phyloP scores from a whole-genome alignment of 2,113 vertebrate species.

The Pogonocichla stellata region DNA sequence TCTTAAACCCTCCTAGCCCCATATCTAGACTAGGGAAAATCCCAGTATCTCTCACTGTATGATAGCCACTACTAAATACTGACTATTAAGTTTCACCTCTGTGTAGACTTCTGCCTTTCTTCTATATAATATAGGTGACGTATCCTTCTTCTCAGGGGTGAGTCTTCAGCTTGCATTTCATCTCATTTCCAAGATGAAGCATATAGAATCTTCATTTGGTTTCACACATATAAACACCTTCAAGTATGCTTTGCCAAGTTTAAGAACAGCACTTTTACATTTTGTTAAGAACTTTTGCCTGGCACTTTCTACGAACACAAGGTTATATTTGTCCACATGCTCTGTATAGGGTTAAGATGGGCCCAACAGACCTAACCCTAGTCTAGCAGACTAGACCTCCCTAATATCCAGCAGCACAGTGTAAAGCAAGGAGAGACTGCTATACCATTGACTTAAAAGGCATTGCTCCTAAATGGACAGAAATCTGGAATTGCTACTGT shows the following conservation, averaged over 20 bases:
- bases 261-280: not conserved
- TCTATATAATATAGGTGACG: not conserved
- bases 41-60: not conserved
- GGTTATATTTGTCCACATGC: not conserved
- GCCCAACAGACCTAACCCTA: not conserved
- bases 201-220: not conserved
- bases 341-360: rapidly evolving
- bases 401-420: not conserved
- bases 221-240: not conserved
- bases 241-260: not conserved
- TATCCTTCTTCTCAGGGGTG: not conserved
- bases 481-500: not conserved
- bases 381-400: not conserved
- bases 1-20: not conserved
- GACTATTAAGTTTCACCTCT: not conserved
- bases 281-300: not conserved
- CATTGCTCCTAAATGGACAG: not conserved
- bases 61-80: not conserved
- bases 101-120: not conserved
- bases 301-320: not conserved
- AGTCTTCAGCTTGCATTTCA: not conserved
- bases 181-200: not conserved
- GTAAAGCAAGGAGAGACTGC: not conserved
- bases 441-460: not conserved
- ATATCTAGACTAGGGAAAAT: not conserved